Percentiles rank a stretch among this genome's conserved stretches.
phyloP scores from a whole-genome alignment of 2,797 vertebrate species.

The Hippocampus kuda region DNA sequence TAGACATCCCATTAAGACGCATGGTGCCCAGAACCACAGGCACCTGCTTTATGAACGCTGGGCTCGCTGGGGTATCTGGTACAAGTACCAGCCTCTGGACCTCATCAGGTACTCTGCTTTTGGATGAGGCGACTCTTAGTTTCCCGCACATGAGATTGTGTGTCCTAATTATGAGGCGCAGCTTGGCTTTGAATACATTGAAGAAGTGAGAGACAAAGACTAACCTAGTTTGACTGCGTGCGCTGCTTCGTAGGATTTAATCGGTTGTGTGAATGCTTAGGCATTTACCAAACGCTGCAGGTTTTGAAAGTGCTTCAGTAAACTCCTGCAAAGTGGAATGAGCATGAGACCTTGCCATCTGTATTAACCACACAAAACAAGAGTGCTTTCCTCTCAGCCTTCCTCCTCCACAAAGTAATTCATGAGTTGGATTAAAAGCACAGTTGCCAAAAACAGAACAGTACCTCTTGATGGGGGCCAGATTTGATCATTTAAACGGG shows the following conservation, averaged over 20 bases:
- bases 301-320: background rate
- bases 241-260: background rate
- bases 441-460: background rate
- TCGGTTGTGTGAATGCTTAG: background rate
- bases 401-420: background rate
- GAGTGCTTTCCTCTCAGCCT: background rate
- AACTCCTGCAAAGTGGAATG: background rate
- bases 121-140: background rate
- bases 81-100: slow-evolving; percentile 96
- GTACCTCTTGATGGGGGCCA: background rate
- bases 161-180: background rate
- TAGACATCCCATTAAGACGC: slow-evolving; percentile 89
- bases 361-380: background rate
- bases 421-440: background rate
- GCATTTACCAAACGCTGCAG: background rate
- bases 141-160: background rate
- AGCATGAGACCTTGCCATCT: background rate
- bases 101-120: slow-evolving; percentile 82
- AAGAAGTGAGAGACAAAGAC: background rate
- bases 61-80: slow-evolving; percentile 99
- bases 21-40: slow-evolving; percentile 92
- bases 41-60: slow-evolving; percentile 96
- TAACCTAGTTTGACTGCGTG: background rate
- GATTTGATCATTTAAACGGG: background rate
- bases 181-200: slow-evolving; percentile 3